phyloP scores from a whole-genome alignment of 2,113 vertebrate species.

The Hyperopisus bebe region DNA sequence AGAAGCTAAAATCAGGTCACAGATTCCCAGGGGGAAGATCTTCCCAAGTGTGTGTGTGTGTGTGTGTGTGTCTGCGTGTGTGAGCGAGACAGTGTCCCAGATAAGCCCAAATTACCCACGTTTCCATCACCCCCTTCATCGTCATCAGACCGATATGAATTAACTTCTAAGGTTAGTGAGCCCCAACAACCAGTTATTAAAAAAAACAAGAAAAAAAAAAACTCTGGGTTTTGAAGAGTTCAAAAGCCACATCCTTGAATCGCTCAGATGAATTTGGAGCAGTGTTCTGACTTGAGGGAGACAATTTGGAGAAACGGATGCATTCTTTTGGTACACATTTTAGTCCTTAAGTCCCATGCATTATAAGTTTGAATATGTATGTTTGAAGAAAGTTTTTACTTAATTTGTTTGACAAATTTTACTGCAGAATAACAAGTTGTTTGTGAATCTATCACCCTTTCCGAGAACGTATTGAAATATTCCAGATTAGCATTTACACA shows the following conservation, averaged over 20 bases:
- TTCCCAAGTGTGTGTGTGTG: background rate
- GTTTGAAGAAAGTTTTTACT: background rate
- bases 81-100: conserved; percentile 28
- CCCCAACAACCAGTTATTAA: background rate
- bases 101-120: conserved; percentile 27
- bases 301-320: background rate
- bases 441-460: background rate
- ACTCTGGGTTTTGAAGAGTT: background rate
- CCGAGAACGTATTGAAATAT: background rate
- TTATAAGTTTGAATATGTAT: background rate
- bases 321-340: background rate
- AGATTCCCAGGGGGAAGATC: conserved; percentile 18
- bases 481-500: background rate
- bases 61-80: background rate
- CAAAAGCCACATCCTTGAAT: background rate
- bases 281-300: background rate
- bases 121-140: conserved; percentile 8
- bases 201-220: background rate
- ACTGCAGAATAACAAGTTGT: background rate
- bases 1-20: conserved; percentile 32
- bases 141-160: conserved; percentile 16
- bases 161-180: background rate
- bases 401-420: background rate
- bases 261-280: background rate
- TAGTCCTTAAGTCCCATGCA: background rate